Conservation (phyloP, 2,797 vertebrate species). For the Spatula versicolor region DNA sequence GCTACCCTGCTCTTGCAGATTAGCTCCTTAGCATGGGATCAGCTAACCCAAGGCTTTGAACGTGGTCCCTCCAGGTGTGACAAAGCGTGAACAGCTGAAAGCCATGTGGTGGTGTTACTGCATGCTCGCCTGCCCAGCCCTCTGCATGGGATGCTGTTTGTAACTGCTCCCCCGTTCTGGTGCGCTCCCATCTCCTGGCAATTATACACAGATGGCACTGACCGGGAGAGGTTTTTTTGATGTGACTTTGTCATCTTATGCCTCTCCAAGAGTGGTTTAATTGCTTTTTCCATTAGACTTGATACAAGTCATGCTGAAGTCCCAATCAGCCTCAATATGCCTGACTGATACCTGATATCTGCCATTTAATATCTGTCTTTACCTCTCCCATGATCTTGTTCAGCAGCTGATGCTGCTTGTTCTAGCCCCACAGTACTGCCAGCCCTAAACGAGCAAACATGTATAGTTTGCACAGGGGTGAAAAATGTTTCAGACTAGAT, state of each 20-base stretch:
- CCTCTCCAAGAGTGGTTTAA: neutral
- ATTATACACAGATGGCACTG: neutral
- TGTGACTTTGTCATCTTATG: neutral
- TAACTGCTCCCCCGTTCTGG: rapidly evolving
- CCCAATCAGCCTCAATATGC: neutral
- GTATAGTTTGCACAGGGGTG: neutral
- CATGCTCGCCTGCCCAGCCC: neutral
- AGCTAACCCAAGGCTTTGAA: neutral
- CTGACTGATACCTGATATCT: neutral
- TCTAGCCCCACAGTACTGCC: neutral
- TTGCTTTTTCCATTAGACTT: neutral
- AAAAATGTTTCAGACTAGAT: neutral
- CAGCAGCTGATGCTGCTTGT: neutral
- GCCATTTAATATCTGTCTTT: neutral
- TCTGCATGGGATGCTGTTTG: rapidly evolving
- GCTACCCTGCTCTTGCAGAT: neutral
- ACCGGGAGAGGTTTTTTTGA: neutral
- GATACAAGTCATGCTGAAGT: neutral
- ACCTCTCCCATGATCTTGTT: neutral
- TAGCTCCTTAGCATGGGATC: neutral
- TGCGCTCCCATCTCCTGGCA: neutral
- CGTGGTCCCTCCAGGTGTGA: neutral
- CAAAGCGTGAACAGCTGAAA: neutral
- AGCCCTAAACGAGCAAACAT: neutral
- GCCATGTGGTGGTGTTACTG: neutral